Percentiles rank a stretch among this genome's conserved stretches.
These are phyloP conservation scores for Catharus ustulatus DNA, from an alignment of 2,797 vertebrate species.

Conservation along the genomic window DNA sequence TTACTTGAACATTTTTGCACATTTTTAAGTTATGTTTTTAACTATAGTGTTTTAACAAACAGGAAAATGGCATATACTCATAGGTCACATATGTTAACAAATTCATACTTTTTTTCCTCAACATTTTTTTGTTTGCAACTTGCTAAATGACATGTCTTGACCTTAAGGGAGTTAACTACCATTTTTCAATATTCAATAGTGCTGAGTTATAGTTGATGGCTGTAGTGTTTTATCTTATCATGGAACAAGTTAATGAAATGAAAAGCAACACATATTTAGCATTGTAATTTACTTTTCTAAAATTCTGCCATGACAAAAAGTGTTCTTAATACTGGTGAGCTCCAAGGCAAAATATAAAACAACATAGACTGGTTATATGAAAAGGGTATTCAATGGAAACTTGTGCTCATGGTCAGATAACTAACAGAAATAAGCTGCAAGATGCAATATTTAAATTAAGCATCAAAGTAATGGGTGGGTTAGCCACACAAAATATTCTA, in stretches of 20 bases:
- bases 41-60: not conserved
- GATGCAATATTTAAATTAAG: slow-evolving; percentile 58
- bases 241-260: slow-evolving; percentile 67
- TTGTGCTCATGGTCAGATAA: slow-evolving; percentile 23
- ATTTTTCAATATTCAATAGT: slow-evolving; percentile 20
- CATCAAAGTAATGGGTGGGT: slow-evolving; percentile 33
- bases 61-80: slow-evolving; percentile 21
- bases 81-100: not conserved
- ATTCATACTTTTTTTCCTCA: not conserved
- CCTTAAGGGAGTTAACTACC: not conserved
- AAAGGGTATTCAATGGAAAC: slow-evolving; percentile 45
- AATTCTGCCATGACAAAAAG: slow-evolving; percentile 41
- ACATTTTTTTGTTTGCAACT: slow-evolving; percentile 26
- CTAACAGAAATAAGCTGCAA: slow-evolving; percentile 50
- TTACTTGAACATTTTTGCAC: slow-evolving; percentile 28
- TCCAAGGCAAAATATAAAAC: slow-evolving; percentile 69
- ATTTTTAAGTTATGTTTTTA: slow-evolving; percentile 33
- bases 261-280: slow-evolving; percentile 68
- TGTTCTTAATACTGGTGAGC: slow-evolving; percentile 62
- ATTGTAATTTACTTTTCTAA: slow-evolving; percentile 34
- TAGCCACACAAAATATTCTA: slow-evolving; percentile 63
- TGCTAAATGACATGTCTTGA: slow-evolving; percentile 6
- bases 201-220: slow-evolving; percentile 50
- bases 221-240: slow-evolving; percentile 57
- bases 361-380: slow-evolving; percentile 66